A percentile compares a stretch with the other conserved stretches of the same genome.
These are phyloP conservation scores for Scytalopus superciliaris DNA, from an alignment of 2,113 vertebrate genomes.

Conservation along the genomic window DNA sequence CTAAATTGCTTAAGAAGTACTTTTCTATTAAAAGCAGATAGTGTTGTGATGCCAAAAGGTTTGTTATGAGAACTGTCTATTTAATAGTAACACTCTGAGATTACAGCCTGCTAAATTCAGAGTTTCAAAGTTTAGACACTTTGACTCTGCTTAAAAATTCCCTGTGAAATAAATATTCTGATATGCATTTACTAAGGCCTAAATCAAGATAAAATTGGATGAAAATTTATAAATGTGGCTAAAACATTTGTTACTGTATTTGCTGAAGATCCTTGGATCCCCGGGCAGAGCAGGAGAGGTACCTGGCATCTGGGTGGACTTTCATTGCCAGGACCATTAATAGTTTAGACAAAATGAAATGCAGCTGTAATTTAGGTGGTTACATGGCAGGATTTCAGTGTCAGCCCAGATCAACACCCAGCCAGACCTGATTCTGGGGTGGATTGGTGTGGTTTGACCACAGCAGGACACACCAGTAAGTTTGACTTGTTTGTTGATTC, in stretches of 20 bases:
- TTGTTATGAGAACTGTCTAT: neutral
- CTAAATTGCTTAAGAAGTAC: constrained; percentile 48
- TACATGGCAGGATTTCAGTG: accelerated
- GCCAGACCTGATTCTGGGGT: neutral
- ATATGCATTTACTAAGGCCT: neutral
- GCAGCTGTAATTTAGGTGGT: neutral
- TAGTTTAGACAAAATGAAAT: neutral
- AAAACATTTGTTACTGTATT: neutral
- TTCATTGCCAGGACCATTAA: neutral
- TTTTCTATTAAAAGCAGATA: constrained; percentile 31
- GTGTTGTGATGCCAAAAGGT: neutral
- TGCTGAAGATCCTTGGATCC: neutral
- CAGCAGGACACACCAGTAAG: accelerated
- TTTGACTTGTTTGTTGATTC: too few relatives aligned
- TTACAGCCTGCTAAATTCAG: neutral
- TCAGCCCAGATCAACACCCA: neutral
- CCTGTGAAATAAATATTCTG: neutral
- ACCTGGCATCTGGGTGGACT: neutral
- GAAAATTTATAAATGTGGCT: neutral
- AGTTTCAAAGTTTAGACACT: neutral
- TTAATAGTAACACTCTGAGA: neutral
- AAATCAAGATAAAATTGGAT: neutral
- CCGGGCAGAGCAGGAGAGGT: neutral
- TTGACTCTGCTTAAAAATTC: neutral
- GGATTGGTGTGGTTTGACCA: neutral